Base-by-base conservation (phyloP, 1,140 invertebrate species). In the Ptiloglossa arizonensis region DNA sequence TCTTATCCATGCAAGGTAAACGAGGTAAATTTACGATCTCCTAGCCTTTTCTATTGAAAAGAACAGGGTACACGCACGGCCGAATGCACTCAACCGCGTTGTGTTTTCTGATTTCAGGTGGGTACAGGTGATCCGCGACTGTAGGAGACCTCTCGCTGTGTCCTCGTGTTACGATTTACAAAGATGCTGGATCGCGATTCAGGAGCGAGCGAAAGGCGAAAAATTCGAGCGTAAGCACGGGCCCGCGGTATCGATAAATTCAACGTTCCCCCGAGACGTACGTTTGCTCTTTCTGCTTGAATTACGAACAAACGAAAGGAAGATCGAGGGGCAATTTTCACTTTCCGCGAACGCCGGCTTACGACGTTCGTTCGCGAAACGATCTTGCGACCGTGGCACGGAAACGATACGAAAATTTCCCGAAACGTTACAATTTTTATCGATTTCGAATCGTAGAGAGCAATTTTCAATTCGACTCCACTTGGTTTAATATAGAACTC, bases 1-100 rank as follows among this genome's bases (percentile, higher is more conserved):
- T 85, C 82, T 85, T 83, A 85, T 85, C 69, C 83, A 54, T 35
- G 70, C 82, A 85, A 85, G 68, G 79, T 84, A 72, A 85, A 85
- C 83, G 57, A 78, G 79, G 57, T 73, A 81, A 85, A 85, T 84
- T 85, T 85, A 84, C 78, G 68, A 54, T 63, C 72, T 57, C 54
- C 81, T 85, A 60, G 72, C 56, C 52, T 44, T 67, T 44, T 66
- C 69, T 62, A 66, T 83, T 79, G 63, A 83, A 81, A n/a, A 27
- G 66, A 54, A 48, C 62, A 38, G 57, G 46, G 17, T 73, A 54
- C 48, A 72, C 19, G 67, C 44, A 54, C 50, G 57, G 41, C 13
- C 69, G 48, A 57, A 69, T 71, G 52, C 70, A 67, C 46, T 83
- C 70, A 19, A 56, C n/a, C 57, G 35, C 15, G 52, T 57, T 62